Evolutionary conservation across 2,888 invertebrate genomes (phyloP).

Genomic region (Sylvicola fuscatus): DNA sequence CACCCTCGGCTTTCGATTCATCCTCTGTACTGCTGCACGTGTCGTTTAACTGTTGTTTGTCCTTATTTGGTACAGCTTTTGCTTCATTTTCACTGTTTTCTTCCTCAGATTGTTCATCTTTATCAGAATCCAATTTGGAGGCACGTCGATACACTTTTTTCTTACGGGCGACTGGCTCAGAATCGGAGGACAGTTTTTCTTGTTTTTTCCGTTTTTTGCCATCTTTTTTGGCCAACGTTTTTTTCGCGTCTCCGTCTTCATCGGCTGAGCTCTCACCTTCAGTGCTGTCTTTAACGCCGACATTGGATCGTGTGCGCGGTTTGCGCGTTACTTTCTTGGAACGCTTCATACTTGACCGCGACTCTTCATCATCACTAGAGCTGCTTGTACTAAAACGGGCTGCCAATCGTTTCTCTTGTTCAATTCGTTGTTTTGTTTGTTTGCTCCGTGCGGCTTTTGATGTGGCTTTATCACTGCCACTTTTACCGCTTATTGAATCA

Average conservation of each 20-base stretch:
- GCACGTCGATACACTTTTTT: background rate
- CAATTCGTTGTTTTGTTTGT: slow-evolving; percentile 22
- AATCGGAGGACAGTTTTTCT: slow-evolving; percentile 2
- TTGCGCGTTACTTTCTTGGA: slow-evolving; percentile 15
- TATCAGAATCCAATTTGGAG: background rate
- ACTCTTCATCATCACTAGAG: slow-evolving; percentile 22
- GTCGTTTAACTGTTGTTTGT: slow-evolving; percentile 2
- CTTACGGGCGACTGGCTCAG: background rate
- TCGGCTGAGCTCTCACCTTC: background rate
- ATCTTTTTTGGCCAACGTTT: background rate
- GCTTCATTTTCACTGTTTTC: background rate
- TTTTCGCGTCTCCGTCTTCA: background rate
- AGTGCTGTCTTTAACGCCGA: background rate
- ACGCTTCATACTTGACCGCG: slow-evolving; percentile 8
- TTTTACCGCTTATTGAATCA: slow-evolving; percentile 11
- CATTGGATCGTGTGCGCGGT: slow-evolving; percentile 7
- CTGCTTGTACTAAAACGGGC: slow-evolving; percentile 24
- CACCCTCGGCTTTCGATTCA: background rate
- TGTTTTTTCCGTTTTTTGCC: slow-evolving; percentile 1
- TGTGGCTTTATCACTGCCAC: slow-evolving; percentile 11
- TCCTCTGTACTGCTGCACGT: background rate
- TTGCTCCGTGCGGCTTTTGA: slow-evolving; percentile 26
- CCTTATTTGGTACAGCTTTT: slow-evolving; percentile 3
- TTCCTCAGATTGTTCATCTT: background rate
- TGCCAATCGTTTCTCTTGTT: slow-evolving; percentile 19